phyloP scores from a whole-genome alignment of 2,888 invertebrate genomes.

The Chelonus formosanus region DNA sequence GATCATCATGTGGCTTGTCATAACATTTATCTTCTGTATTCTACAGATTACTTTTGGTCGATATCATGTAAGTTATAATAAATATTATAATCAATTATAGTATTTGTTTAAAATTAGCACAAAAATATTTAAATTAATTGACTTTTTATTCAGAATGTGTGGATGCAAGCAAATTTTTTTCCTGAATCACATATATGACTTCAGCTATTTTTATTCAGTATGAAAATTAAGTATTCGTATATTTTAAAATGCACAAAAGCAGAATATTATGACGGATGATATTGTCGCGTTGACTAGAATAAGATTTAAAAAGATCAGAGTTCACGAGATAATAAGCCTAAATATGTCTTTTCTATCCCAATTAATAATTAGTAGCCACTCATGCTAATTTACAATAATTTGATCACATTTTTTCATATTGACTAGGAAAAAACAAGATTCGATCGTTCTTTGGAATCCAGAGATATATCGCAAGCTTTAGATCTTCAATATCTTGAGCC shows the following conservation, averaged over 20 bases:
- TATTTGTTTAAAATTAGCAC: neutral
- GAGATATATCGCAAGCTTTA: constrained; percentile 23
- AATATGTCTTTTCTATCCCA: constrained; percentile 30
- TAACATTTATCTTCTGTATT: constrained; percentile 44
- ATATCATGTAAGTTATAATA: constrained; percentile 48
- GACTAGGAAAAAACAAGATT: constrained; percentile 52
- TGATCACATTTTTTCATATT: constrained; percentile 21
- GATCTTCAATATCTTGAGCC: constrained; percentile 35
- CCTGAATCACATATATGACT: neutral
- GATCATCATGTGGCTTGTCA: constrained; percentile 48
- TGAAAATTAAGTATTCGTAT: neutral
- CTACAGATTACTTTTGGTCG: constrained; percentile 41
- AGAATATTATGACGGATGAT: too few species aligned
- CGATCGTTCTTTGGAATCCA: constrained; percentile 47
- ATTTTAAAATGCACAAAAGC: neutral
- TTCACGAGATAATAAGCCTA: constrained; percentile 51
- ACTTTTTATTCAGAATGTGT: too few species aligned
- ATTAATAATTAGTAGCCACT: neutral
- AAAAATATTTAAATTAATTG: too few species aligned
- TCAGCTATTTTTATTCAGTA: neutral
- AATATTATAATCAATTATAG: neutral
- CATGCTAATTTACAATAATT: neutral
- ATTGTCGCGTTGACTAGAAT: constrained; percentile 17
- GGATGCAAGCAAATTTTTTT: neutral
- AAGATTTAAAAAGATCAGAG: constrained; percentile 54